A percentile compares a stretch with the other conserved stretches of the same genome.
phyloP scores from a whole-genome alignment of 2,113 vertebrate species.

The Mesembrinibis cayennensis region DNA sequence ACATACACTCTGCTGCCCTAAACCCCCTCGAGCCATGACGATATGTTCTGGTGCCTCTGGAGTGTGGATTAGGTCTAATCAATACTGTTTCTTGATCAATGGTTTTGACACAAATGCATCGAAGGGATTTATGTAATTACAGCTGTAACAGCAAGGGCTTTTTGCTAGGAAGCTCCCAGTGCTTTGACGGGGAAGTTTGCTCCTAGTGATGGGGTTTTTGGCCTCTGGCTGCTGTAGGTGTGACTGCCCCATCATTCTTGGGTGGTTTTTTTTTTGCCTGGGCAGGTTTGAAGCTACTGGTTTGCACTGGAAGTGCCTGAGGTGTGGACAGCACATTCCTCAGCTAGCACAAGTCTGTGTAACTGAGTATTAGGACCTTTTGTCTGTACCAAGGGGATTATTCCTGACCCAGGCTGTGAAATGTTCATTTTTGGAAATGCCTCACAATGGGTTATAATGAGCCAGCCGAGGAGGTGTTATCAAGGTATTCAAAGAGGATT shows the following conservation, averaged over 20 bases:
- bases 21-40: background rate
- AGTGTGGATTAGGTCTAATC: slow-evolving; percentile 36
- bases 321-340: background rate
- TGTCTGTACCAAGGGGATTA: accelerated
- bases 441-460: background rate
- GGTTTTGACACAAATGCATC: background rate
- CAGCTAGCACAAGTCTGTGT: background rate
- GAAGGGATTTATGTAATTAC: background rate
- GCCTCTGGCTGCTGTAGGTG: background rate
- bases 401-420: background rate
- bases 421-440: background rate
- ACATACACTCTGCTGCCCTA: background rate
- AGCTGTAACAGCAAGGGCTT: background rate
- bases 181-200: background rate
- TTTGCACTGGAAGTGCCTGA: background rate
- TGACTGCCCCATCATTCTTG: background rate
- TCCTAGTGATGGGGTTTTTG: background rate
- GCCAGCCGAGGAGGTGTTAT: background rate
- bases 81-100: slow-evolving; percentile 29
- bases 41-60: background rate
- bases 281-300: background rate
- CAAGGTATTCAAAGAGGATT: background rate
- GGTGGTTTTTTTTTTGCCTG: background rate
- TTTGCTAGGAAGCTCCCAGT: background rate
- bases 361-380: background rate